Evolutionary conservation across 2,797 vertebrate genomes (phyloP), one percentile per base, ranked within the genome.

Genomic region (Cetoscarus ocellatus): DNA sequence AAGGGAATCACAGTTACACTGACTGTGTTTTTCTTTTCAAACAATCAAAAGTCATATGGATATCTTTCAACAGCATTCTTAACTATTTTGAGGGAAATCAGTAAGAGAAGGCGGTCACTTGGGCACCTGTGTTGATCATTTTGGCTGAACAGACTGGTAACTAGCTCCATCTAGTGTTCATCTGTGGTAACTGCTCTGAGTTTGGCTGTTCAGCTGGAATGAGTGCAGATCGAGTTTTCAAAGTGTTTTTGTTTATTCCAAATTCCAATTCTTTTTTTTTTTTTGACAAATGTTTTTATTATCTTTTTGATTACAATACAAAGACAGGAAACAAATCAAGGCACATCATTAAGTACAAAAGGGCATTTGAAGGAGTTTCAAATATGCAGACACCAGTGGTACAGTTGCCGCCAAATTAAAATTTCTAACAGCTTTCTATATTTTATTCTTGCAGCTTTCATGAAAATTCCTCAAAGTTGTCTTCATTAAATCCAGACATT

Each of bases 81-180:
- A 10, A 67, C 19, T 60, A 27, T 27, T 43, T 10, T 10, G 13
- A 35, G 35, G 6, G 59, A 57, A 39, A 55, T 45, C 17, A 18
- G 9, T 3, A 12, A 13, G 10, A 43, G 10, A 43, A 43, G 10
- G 3, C 2, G 42, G 3, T 12, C 1, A 12, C 10, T 13, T 3
- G 8, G 13, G 7, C 18, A 54, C 6, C 0, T 47, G 5, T 18
- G 14, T 3, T 36, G n/a, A 27, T 5, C 10, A 47, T 8, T 38
- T 12, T 42, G 8, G 27, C 10, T 18, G 18, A 15, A 61, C 47
- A 48, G 36, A 3, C 48, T 47, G 55, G 61, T 47, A 18, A 69
- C 35, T 85, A 64, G 27, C 75, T 27, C 89, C 91, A 89, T 79
- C 93, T 93, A 80, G 84, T 86, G 93, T 86, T 9, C 1, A 43